Base-by-base conservation (phyloP, 1,140 invertebrate species). In the Magallana ariakensis region DNA sequence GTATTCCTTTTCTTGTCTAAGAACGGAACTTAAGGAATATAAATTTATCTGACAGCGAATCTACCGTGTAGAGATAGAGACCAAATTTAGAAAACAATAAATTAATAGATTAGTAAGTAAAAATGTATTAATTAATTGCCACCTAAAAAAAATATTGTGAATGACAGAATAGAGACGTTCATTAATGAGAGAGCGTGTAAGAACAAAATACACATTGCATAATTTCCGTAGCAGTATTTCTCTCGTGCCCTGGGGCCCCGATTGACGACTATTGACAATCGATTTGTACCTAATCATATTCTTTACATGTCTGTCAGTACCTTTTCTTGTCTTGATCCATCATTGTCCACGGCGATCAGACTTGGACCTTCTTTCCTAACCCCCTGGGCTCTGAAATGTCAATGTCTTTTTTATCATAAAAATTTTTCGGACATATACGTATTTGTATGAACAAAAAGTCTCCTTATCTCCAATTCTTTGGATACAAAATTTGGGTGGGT, bases 211-310 rank as follows among this genome's bases (percentile, higher is more conserved):
- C 66, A 75, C 66, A 75, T 75, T 75, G 33, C 22, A 75, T 75
- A 75, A 75, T 75, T 75, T 75, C 66, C 66, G 66, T 75, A 26
- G 22, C 66, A 26, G 66, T n/a, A 13, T 75, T 75, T 22, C 11
- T 13, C 15, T 75, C 22, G 33, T 75, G 1, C 22, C 26, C 66
- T 19, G 19, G 66, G 66, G 66, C 19, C 22, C 11, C 22, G 66
- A 75, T 75, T 33, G 66, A 75, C 66, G 22, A 26, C 66, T 75
- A 75, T 75, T 75, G 66, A 75, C 66, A 75, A 75, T 75, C 66
- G 66, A 75, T 75, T 75, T 75, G 66, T 75, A 75, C 66, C 66
- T 75, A 75, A 75, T 75, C 66, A 75, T 75, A 75, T 75, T 75
- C 66, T 75, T 75, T 75, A 75, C 66, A 75, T 75, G 66, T 75